Conservation (phyloP, 1,140 invertebrate genomes). For the Sarcophaga bullata region DNA sequence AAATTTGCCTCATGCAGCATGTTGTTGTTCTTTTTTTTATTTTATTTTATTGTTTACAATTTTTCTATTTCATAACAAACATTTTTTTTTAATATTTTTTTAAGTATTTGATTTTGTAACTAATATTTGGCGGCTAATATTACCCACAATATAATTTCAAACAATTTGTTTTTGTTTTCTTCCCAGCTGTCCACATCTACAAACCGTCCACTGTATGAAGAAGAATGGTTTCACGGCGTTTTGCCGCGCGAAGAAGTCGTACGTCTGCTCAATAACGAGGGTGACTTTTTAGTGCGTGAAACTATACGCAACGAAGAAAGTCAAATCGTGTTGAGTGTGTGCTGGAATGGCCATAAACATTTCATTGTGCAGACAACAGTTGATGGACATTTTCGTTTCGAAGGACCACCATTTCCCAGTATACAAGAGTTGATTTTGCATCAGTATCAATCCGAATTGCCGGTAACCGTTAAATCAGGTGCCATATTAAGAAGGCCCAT, state of each 20-base stretch:
- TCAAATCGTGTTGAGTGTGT: conserved; percentile 93
- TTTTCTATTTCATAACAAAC: background rate
- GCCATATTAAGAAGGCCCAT: conserved; percentile 89
- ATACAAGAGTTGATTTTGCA: conserved; percentile 91
- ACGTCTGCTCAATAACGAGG: conserved; percentile 84
- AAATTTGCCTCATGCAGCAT: background rate
- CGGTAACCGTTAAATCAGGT: conserved; percentile 92
- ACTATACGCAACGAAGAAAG: conserved; percentile 92
- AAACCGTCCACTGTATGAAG: conserved; percentile 78
- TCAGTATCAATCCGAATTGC: conserved; percentile 83
- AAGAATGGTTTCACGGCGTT: conserved; percentile 98
- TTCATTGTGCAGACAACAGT: conserved; percentile 96
- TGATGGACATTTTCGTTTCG: conserved; percentile 93
- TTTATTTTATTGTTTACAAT: conserved; percentile 8
- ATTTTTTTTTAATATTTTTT: background rate
- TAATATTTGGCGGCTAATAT: background rate
- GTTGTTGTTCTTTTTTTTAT: background rate
- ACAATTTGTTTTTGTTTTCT: background rate
- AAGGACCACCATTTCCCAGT: conserved; percentile 91
- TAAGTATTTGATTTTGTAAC: background rate
- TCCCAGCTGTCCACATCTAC: conserved; percentile 62
- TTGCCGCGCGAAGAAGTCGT: conserved; percentile 96
- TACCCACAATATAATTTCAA: background rate
- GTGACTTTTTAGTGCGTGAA: conserved; percentile 94
- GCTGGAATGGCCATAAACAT: conserved; percentile 96